These are phyloP conservation scores for Caenorhabditis imperialis DNA, from an alignment of 2,888 invertebrate species.

Conservation along the genomic window DNA sequence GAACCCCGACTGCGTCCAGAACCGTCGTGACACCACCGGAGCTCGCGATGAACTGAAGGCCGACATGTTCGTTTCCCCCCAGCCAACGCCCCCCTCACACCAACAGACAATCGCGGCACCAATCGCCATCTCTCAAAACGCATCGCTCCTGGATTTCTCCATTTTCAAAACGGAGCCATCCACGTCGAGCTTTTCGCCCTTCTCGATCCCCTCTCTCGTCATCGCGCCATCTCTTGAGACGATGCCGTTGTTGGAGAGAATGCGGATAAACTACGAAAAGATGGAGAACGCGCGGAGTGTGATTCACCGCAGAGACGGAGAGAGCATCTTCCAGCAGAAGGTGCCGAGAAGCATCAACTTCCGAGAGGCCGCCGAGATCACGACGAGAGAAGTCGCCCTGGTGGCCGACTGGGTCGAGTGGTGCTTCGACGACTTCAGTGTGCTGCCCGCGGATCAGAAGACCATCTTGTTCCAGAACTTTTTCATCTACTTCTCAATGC, in stretches of 20 bases:
- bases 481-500: slow-evolving; percentile 31
- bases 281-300: slow-evolving; percentile 39
- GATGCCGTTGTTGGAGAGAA: slow-evolving; percentile 42
- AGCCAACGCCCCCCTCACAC: neutral
- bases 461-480: slow-evolving; percentile 37
- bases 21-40: slow-evolving; percentile 12
- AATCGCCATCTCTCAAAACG: too few relatives aligned
- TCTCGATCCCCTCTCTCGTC: slow-evolving; percentile 9
- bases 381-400: slow-evolving; percentile 30
- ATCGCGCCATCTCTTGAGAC: slow-evolving; percentile 17
- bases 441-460: slow-evolving; percentile 22
- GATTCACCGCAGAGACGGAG: slow-evolving; percentile 33
- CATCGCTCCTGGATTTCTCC: slow-evolving; percentile 6
- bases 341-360: slow-evolving; percentile 26
- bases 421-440: slow-evolving; percentile 38
- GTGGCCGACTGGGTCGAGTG: slow-evolving; percentile 43
- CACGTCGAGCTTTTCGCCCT: neutral
- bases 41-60: neutral
- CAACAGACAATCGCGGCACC: too few relatives aligned
- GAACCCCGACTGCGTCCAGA: slow-evolving; percentile 60
- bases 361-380: slow-evolving; percentile 20
- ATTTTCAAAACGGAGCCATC: slow-evolving; percentile 14
- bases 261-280: slow-evolving; percentile 41
- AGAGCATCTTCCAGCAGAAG: slow-evolving; percentile 40
- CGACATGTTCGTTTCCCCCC: neutral